A percentile compares a stretch with the other conserved stretches of the same genome.
Evolutionary conservation across 2,113 vertebrate species (phyloP).

Genomic region (Tor tambroides): DNA sequence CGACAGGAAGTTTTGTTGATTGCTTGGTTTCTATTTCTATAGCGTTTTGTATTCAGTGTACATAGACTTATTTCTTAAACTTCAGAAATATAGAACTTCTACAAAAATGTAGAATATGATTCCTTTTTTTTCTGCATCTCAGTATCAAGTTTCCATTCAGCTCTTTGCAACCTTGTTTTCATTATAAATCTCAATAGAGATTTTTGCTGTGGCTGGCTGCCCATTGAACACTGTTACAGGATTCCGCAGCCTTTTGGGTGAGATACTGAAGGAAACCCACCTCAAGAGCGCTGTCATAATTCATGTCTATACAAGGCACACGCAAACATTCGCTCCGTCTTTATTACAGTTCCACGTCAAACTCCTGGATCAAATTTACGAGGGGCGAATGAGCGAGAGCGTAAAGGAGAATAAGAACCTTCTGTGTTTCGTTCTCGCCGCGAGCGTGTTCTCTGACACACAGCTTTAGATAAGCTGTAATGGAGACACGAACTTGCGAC

Average conservation of each 20-base stretch:
- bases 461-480: conserved; percentile 20
- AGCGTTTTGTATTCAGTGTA: background rate
- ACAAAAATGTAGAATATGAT: background rate
- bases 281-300: background rate
- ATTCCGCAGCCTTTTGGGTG: conserved; percentile 1
- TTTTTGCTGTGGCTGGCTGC: background rate
- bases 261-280: conserved; percentile 10
- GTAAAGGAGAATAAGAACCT: conserved; percentile 20
- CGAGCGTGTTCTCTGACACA: conserved; percentile 33
- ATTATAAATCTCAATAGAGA: background rate
- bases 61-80: background rate
- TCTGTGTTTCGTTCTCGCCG: conserved; percentile 7
- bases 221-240: background rate
- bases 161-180: background rate
- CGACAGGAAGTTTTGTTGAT: background rate
- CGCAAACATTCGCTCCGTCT: background rate
- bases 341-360: conserved; percentile 13
- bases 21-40: background rate
- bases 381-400: background rate
- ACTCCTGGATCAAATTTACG: conserved; percentile 25
- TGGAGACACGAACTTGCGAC: background rate
- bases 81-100: background rate
- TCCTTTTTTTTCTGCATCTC: background rate
- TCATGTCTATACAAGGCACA: conserved; percentile 25
- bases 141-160: conserved; percentile 11